Evolutionary conservation across 2,888 invertebrate genomes (phyloP).

Genomic region (Zelleria hepariella): DNA sequence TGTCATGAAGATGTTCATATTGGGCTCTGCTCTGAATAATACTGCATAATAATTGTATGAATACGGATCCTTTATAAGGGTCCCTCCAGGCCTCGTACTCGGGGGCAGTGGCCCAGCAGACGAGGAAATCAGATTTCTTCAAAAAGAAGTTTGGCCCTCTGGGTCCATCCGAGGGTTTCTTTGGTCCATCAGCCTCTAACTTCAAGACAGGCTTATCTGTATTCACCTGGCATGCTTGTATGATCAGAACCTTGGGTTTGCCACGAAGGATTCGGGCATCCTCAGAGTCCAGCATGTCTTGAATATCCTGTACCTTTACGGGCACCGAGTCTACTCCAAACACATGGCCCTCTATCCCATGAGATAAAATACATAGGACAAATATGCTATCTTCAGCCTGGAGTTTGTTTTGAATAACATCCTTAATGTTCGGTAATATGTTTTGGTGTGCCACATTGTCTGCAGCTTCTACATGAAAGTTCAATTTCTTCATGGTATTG

Average conservation of each 20-base stretch:
- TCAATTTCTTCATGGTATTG: conserved; percentile 42
- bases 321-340: conserved; percentile 56
- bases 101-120: conserved; percentile 60
- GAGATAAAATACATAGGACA: conserved; percentile 56
- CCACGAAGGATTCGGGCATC: conserved; percentile 32
- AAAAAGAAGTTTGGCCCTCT: conserved; percentile 17
- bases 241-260: conserved; percentile 52
- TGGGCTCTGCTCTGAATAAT: conserved; percentile 29
- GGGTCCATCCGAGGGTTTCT: conserved; percentile 8
- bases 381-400: conserved; percentile 47
- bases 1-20: conserved; percentile 42
- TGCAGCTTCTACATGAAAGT: conserved; percentile 41
- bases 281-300: conserved; percentile 47
- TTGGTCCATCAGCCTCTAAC: conserved; percentile 42
- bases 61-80: conserved; percentile 45
- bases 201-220: conserved; percentile 23
- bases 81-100: conserved; percentile 53
- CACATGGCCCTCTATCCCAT: conserved; percentile 54
- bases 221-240: conserved; percentile 57
- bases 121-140: conserved; percentile 46
- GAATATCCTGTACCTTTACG: conserved; percentile 50
- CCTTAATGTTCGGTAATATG: conserved; percentile 41
- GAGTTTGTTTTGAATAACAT: conserved; percentile 34
- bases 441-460: conserved; percentile 39
- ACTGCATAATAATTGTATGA: conserved; percentile 49